Evolutionary conservation across 2,113 vertebrate species (phyloP), one percentile per base, ranked within the genome.

Genomic region (Forbesichthys papilliferus): DNA sequence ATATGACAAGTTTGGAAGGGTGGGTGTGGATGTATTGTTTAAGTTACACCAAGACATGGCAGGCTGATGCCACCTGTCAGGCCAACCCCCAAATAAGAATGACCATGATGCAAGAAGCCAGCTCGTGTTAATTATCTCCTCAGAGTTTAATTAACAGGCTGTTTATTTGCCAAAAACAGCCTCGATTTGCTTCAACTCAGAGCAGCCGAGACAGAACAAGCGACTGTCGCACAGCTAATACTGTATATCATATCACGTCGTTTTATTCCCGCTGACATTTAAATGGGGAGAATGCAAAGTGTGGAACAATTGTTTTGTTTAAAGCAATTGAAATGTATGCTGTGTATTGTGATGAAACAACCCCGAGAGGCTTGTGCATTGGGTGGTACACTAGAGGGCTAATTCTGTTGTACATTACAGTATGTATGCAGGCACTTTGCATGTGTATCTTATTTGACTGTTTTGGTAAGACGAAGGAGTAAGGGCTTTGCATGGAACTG

Each of bases 121-220:
- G 93, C 94, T 94, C 91, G 86, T 93, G 94, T 96, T 97, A 97
- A 98, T 98, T 96, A 95, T 96, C 95, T 97, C 96, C 96, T 98
- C 95, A 88, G 96, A 98, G 96, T 95, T 98, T 98, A 98, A 98
- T 98, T 98, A 98, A 96, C 94, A 93, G 93, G 91, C 95, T 95
- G 94, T 95, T 94, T 94, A 95, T 94, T 94, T 95, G 94, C 95
- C 94, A 92, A 94, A 94, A 94, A 93, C 36, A 42, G 91, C 93
- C 54, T 55, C 16, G 54, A n/a, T 9, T 55, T 18, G n/a, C n/a
- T 93, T 95, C 90, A 96, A 95, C 95, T 95, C 95, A 95, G 92
- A 94, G 64, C 69, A 61, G 69, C 36, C 3, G 69, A 77, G 80
- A 76, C 66, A 59, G 69, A 78, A 76, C 61, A 64, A 69, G 82